Conservation (phyloP, 1,140 invertebrate species). For the Diploscapter pachys region DNA sequence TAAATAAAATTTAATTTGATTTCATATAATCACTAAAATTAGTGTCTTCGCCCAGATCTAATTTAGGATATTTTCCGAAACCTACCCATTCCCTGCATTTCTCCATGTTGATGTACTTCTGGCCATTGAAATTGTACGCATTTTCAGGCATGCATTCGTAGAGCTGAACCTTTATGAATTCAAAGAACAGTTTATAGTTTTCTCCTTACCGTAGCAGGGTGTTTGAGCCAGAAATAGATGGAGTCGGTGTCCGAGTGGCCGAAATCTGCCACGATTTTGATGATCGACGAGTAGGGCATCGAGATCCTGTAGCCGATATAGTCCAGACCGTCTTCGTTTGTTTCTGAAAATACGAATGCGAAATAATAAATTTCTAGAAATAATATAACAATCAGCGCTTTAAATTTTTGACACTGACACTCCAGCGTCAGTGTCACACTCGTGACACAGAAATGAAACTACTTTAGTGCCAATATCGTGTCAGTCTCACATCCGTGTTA, state of each 20-base stretch:
- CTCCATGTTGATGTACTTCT: conserved; percentile 33
- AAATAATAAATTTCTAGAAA: not conserved
- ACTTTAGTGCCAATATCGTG: conserved; percentile 11
- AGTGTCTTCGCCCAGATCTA: not conserved
- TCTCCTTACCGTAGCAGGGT: conserved; percentile 6
- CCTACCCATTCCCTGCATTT: conserved; percentile 33
- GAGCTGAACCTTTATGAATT: conserved; percentile 10
- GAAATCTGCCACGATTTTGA: conserved; percentile 21
- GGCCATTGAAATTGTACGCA: not conserved
- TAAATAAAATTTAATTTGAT: not conserved
- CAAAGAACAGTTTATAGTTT: not conserved
- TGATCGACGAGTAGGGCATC: conserved; percentile 21
- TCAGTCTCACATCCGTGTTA: not conserved
- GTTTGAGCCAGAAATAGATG: conserved; percentile 26
- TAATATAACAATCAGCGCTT: not conserved
- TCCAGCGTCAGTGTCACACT: too few relatives aligned
- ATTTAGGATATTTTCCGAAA: not conserved
- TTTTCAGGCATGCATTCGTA: conserved; percentile 35
- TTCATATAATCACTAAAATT: not conserved
- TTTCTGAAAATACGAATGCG: not conserved
- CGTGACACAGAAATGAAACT: not conserved
- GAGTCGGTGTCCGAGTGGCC: conserved; percentile 9
- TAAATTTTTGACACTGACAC: too few relatives aligned
- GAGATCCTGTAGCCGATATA: conserved; percentile 24
- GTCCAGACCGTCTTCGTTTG: conserved; percentile 12